Percentiles rank a stretch among this genome's conserved stretches.
These are phyloP conservation scores for Nannoperca australis DNA, from an alignment of 2,797 vertebrate species.

Conservation along the genomic window DNA sequence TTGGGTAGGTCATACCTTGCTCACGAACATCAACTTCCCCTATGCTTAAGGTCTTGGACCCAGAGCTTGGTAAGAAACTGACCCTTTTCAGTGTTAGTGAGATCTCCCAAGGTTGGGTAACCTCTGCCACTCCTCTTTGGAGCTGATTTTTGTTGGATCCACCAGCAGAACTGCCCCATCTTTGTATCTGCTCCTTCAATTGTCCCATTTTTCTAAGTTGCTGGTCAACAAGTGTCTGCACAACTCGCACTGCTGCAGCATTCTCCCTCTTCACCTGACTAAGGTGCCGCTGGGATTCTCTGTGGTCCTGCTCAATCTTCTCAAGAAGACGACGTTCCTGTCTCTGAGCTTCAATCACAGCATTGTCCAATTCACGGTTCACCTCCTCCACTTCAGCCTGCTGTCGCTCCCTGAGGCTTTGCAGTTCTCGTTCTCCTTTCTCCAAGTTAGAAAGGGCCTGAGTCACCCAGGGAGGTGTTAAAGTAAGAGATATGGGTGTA, in stretches of 20 bases:
- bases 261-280: slow-evolving; percentile 85
- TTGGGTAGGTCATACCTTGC: slow-evolving; percentile 81
- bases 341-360: slow-evolving; percentile 76
- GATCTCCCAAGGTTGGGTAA: slow-evolving; percentile 85
- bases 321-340: slow-evolving; percentile 82
- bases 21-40: slow-evolving; percentile 80
- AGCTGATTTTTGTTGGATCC: slow-evolving; percentile 79
- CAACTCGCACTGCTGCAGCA: slow-evolving; percentile 74
- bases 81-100: slow-evolving; percentile 83
- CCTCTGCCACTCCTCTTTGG: slow-evolving; percentile 76
- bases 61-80: slow-evolving; percentile 63
- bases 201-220: slow-evolving; percentile 80
- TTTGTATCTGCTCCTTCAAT: slow-evolving; percentile 81
- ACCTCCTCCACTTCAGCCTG: slow-evolving; percentile 80
- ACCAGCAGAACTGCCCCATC: slow-evolving; percentile 74
- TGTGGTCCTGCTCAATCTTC: slow-evolving; percentile 79
- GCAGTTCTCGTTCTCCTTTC: slow-evolving; percentile 77
- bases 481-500: slow-evolving; percentile 49
- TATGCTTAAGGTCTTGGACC: slow-evolving; percentile 64
- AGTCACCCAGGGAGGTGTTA: slow-evolving; percentile 77
- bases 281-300: slow-evolving; percentile 74
- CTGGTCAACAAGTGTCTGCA: slow-evolving; percentile 80
- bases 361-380: slow-evolving; percentile 77
- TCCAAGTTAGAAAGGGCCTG: slow-evolving; percentile 82
- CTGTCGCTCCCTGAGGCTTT: slow-evolving; percentile 76